phyloP scores from a whole-genome alignment of 2,888 invertebrate genomes.

The Sesia bembeciformis region DNA sequence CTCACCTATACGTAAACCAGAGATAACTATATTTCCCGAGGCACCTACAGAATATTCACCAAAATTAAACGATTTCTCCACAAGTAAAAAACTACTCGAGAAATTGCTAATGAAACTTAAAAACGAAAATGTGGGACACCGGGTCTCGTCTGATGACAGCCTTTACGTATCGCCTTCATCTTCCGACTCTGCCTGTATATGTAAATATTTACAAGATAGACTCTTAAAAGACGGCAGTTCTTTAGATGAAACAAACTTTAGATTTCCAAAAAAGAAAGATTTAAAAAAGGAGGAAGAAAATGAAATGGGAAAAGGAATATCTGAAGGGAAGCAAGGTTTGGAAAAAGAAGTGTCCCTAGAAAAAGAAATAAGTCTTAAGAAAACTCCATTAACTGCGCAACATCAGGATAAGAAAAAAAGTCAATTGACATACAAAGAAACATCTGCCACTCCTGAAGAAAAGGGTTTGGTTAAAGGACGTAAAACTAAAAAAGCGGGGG shows the following conservation, averaged over 20 bases:
- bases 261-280: neutral
- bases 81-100: conserved; percentile 19
- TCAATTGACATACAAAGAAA: neutral
- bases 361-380: neutral
- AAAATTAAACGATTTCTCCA: conserved; percentile 12
- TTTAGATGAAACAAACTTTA: too few species aligned
- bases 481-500: neutral
- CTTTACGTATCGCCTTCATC: neutral
- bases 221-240: neutral
- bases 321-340: neutral
- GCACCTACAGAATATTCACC: conserved; percentile 4
- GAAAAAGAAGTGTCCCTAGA: neutral
- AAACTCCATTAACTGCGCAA: neutral
- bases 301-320: too few species aligned
- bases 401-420: neutral
- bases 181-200: conserved; percentile 7
- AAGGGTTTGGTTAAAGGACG: neutral
- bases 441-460: neutral
- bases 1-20: conserved; percentile 8
- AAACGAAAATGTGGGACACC: neutral
- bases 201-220: conserved; percentile 15
- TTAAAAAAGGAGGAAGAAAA: neutral
- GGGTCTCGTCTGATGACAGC: neutral
- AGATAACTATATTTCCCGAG: conserved; percentile 12
- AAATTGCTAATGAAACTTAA: conserved; percentile 18